phyloP scores from a whole-genome alignment of 2,113 vertebrate genomes.

The Boulengeromyrus knoepffleri region DNA sequence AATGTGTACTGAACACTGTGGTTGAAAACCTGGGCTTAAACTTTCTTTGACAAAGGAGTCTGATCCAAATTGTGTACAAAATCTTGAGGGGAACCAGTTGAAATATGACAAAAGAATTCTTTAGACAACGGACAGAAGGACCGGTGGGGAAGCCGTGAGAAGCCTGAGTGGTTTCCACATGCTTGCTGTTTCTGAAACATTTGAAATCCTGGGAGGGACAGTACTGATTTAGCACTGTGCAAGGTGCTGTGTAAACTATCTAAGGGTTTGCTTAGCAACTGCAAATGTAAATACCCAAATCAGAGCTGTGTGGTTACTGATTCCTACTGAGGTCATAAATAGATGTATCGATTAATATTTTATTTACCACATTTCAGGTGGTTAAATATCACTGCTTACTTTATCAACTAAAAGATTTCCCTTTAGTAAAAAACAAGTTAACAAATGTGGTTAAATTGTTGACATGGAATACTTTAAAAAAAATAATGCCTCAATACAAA shows the following conservation, averaged over 20 bases:
- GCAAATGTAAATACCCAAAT: not conserved
- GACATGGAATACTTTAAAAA: not conserved
- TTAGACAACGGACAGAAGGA: not conserved
- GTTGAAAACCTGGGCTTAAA: not conserved
- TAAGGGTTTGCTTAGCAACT: not conserved
- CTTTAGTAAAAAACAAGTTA: not conserved
- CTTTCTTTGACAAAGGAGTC: not conserved
- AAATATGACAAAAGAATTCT: not conserved
- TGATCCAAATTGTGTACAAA: conserved; percentile 4
- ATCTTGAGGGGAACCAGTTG: not conserved
- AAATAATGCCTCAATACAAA: not conserved
- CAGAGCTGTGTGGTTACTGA: not conserved
- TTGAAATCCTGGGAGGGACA: not conserved
- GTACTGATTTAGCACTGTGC: not conserved
- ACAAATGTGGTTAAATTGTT: not conserved
- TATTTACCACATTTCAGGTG: not conserved
- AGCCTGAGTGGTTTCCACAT: not conserved
- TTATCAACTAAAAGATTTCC: not conserved
- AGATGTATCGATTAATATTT: not conserved
- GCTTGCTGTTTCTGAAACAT: not conserved
- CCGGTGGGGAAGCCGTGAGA: not conserved
- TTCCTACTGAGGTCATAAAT: not conserved
- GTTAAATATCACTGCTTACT: not conserved
- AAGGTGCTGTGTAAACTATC: not conserved
- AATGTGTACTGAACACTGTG: not conserved